Percentiles rank a stretch among this genome's conserved stretches.
These are phyloP conservation scores for Rhopalosiphum nymphaeae DNA, from an alignment of 2,888 invertebrate species.

Conservation along the genomic window DNA sequence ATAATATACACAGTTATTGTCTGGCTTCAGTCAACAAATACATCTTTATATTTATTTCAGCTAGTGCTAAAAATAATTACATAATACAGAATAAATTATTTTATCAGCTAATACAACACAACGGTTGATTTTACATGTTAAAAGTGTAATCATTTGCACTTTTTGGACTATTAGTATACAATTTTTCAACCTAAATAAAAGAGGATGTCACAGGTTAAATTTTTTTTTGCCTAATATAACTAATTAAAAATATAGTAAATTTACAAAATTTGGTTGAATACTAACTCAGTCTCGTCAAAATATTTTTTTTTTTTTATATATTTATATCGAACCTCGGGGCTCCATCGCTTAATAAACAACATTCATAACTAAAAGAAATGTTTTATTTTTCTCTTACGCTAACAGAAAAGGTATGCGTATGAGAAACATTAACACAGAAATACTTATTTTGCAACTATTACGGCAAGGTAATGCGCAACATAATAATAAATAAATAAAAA, in stretches of 20 bases:
- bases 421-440: constrained; percentile 44
- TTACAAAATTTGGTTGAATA: constrained; percentile 63
- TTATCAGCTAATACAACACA: neutral
- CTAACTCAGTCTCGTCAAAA: constrained; percentile 62
- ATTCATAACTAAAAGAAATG: constrained; percentile 54
- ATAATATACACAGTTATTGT: neutral
- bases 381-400: constrained; percentile 5
- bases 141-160: constrained; percentile 10
- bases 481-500: constrained; percentile 56
- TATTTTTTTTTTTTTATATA: constrained; percentile 27
- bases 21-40: constrained; percentile 63
- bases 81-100: constrained; percentile 60
- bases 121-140: constrained; percentile 27
- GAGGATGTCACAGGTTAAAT: constrained; percentile 5
- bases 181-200: constrained; percentile 30
- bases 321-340: constrained; percentile 48
- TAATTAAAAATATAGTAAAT: constrained; percentile 58
- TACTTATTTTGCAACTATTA: constrained; percentile 45
- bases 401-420: neutral
- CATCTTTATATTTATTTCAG: constrained; percentile 56
- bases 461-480: constrained; percentile 2
- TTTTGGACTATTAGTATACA: neutral
- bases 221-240: constrained; percentile 24
- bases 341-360: constrained; percentile 56
- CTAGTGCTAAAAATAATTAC: constrained; percentile 59